Evolutionary conservation across 2,888 invertebrate species (phyloP).

Genomic region (Melipona beecheii): DNA sequence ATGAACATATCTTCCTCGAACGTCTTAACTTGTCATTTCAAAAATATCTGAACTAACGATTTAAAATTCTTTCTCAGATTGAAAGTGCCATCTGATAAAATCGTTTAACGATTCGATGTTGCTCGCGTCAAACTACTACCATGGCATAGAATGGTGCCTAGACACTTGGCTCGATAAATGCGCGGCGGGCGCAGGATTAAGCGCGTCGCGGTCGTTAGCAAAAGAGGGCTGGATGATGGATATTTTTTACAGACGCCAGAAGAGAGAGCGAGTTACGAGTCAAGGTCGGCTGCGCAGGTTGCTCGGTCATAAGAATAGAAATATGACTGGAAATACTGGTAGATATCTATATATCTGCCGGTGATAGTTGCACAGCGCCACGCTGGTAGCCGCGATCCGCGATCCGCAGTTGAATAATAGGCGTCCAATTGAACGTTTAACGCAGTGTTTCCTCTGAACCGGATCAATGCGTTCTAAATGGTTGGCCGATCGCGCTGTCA

Average conservation of each 20-base stretch:
- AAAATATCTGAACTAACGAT: too few species aligned
- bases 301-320: slow-evolving; percentile 68
- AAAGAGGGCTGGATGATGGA: slow-evolving; percentile 60
- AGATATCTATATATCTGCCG: slow-evolving; percentile 30
- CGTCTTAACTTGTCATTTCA: too few species aligned
- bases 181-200: slow-evolving; percentile 52
- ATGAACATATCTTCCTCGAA: too few species aligned
- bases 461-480: neutral
- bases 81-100: neutral
- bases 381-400: slow-evolving; percentile 36
- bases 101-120: slow-evolving; percentile 1
- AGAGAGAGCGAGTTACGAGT: slow-evolving; percentile 71
- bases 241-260: slow-evolving; percentile 73
- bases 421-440: slow-evolving; percentile 25
- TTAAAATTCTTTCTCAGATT: neutral
- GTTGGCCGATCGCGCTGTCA: neutral
- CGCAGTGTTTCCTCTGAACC: slow-evolving; percentile 13
- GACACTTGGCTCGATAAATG: slow-evolving; percentile 55
- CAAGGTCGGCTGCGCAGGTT: slow-evolving; percentile 74
- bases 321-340: slow-evolving; percentile 60
- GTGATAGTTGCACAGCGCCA: slow-evolving; percentile 43
- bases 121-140: neutral
- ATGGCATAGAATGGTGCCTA: slow-evolving; percentile 8
- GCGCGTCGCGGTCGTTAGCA: slow-evolving; percentile 60
- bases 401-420: slow-evolving; percentile 42